Conservation (phyloP, 1,140 invertebrate genomes). For the Meloidogyne hapla region DNA sequence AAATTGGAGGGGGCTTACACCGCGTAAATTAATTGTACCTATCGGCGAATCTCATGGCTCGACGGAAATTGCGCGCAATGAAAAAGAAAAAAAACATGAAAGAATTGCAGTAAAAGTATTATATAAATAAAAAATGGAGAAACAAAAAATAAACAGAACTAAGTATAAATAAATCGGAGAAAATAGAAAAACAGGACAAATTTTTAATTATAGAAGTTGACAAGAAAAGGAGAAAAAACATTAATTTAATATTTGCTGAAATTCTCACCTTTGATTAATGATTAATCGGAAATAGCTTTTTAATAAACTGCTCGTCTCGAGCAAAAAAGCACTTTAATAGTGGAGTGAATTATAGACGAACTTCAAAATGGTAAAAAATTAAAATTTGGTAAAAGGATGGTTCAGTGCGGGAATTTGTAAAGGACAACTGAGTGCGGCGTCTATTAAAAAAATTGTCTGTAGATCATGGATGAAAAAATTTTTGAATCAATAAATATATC, state of each 20-base stretch:
- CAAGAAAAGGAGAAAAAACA: background rate
- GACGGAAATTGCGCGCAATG: slow-evolving; percentile 1
- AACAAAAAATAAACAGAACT: background rate
- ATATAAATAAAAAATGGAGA: background rate
- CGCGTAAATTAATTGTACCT: slow-evolving; percentile 3
- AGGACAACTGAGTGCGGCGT: no score
- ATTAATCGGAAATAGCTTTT: background rate
- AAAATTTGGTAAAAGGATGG: background rate
- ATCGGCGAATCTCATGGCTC: background rate
- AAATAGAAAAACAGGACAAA: background rate
- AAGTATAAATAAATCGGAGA: background rate
- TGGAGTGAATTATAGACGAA: background rate
- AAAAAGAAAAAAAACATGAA: background rate
- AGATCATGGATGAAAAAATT: no score
- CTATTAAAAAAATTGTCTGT: no score
- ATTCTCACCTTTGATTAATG: background rate
- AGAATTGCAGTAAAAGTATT: background rate
- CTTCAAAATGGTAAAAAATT: background rate
- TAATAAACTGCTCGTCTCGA: background rate
- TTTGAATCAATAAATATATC: no score
- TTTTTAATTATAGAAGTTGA: background rate
- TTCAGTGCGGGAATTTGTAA: no score
- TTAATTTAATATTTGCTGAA: background rate
- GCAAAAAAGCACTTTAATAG: background rate
- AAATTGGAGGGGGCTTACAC: background rate